Base-by-base conservation (phyloP, 2,888 invertebrate species). In the Lepidochrysops patricia region DNA sequence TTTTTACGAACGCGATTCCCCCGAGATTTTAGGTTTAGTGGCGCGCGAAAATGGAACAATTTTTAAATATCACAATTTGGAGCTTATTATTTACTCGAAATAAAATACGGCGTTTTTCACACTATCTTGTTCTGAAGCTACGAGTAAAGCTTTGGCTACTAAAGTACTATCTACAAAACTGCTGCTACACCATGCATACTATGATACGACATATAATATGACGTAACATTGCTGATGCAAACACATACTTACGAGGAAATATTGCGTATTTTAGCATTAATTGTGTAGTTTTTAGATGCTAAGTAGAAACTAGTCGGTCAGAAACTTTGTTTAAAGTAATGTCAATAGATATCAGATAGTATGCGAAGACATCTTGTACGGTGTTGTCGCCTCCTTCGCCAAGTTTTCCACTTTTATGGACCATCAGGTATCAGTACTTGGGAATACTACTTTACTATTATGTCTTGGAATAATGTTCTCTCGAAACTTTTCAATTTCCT, bases 341-440 rank as follows among this genome's bases (percentile, higher is more conserved):
- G n/a, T n/a, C n/a, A n/a, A 48, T 48, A 48, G 9, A 48, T 15
- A 3, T 19, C 1, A 48, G 48, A 13, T 1, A 15, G 15, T 29
- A 1, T 13, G 4, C 3, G 9, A 27, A 19, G 26, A 49, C 19
- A 35, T 5, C 25, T 25, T 12, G 23, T 25, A 52, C 9, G 26
- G 49, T 58, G 58, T 52, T 58, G 58, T 50, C 57, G 48, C 48
- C 26, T 57, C 58, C 73, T 70, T 64, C 72, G 67, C 68, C 70
- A 82, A 82, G 71, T 82, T 81, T 76, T 71, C 70, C 73, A 77
- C 80, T 71, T 79, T 82, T 79, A 80, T 80, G 69, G 76, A 68
- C 76, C 80, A 82, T 82, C 79, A 79, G 79, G 71, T 67, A 72
- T 70, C 72, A 60, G 67, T 68, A 65, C 67, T 66, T 64, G 63